Percentiles rank a stretch among this genome's conserved stretches.
Conservation (phyloP, 2,113 vertebrate species). For the Eretmochelys imbricata region DNA sequence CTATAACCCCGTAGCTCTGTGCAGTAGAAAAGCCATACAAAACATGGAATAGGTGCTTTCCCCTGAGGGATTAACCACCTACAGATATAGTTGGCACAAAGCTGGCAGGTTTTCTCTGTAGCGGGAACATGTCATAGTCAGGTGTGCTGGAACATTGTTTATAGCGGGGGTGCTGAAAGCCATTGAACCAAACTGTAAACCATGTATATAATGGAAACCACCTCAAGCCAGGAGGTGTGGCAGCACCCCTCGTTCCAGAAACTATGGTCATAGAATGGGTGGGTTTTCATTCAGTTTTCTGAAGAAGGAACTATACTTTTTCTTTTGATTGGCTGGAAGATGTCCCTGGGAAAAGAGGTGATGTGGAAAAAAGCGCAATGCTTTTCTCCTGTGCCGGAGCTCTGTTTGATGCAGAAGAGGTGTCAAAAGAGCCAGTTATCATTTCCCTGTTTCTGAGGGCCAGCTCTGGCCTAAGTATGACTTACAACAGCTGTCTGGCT, state of each 20-base stretch:
- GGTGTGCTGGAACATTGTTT: too few relatives aligned
- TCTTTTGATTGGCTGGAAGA: neutral
- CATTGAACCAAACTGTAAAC: too few relatives aligned
- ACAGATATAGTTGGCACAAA: neutral
- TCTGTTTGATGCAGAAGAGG: neutral
- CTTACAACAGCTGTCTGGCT: neutral
- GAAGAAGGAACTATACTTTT: neutral
- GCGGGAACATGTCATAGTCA: neutral
- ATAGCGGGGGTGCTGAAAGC: too few relatives aligned
- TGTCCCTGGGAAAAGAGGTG: neutral
- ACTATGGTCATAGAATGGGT: neutral
- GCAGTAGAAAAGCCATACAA: neutral
- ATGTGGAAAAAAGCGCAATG: neutral
- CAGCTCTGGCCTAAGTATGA: accelerated
- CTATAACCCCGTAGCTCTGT: neutral
- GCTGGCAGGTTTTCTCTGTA: neutral
- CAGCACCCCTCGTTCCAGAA: neutral
- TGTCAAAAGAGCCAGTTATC: neutral
- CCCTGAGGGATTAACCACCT: neutral
- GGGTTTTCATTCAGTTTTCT: neutral
- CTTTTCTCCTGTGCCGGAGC: neutral
- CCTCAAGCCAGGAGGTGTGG: too few relatives aligned
- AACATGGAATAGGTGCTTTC: neutral
- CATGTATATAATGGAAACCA: too few relatives aligned
- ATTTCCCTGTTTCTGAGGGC: neutral